These are phyloP conservation scores for Dissostichus mawsoni DNA, from an alignment of 2,113 vertebrate species.

Conservation along the genomic window DNA sequence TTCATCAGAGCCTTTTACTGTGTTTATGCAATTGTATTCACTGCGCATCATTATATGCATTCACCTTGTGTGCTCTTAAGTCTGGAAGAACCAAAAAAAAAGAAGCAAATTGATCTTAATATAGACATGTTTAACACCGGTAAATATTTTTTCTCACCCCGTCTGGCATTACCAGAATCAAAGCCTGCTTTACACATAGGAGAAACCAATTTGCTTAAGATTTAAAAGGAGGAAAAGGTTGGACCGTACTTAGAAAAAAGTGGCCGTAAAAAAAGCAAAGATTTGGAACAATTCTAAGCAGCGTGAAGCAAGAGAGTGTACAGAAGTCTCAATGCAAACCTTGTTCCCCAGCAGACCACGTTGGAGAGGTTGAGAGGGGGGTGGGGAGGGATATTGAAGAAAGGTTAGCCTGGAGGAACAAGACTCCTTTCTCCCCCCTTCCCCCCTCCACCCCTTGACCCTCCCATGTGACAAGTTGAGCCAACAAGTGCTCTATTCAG, in stretches of 20 bases:
- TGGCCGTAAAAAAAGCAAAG: conserved; percentile 29
- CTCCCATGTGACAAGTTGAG: conserved; percentile 83
- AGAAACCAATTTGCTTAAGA: conserved; percentile 64
- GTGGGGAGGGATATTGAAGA: conserved; percentile 80
- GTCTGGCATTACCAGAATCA: conserved; percentile 71
- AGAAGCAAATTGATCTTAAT: conserved; percentile 66
- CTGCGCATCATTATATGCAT: conserved; percentile 31
- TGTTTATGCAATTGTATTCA: conserved; percentile 28
- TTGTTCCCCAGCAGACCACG: conserved; percentile 79
- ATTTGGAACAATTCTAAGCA: conserved; percentile 81
- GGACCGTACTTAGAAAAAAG: conserved; percentile 50
- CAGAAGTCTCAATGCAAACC: conserved; percentile 81
- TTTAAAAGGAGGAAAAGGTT: conserved; percentile 67
- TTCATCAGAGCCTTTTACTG: conserved; percentile 58
- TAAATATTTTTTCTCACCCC: conserved; percentile 74
- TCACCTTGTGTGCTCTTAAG: conserved; percentile 50
- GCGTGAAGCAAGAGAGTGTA: conserved; percentile 74
- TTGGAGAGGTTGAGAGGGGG: conserved; percentile 76
- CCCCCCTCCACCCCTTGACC: conserved; percentile 72
- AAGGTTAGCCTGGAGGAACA: conserved; percentile 84
- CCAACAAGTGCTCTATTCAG: conserved; percentile 85
- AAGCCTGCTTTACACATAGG: conserved; percentile 64
- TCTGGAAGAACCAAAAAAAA: conserved; percentile 34
- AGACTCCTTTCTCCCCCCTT: conserved; percentile 80
- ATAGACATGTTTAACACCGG: conserved; percentile 68